A percentile compares a stretch with the other conserved stretches of the same genome.
These are phyloP conservation scores for Hydrolagus affinis DNA, from an alignment of 2,113 vertebrate species.

Conservation along the genomic window DNA sequence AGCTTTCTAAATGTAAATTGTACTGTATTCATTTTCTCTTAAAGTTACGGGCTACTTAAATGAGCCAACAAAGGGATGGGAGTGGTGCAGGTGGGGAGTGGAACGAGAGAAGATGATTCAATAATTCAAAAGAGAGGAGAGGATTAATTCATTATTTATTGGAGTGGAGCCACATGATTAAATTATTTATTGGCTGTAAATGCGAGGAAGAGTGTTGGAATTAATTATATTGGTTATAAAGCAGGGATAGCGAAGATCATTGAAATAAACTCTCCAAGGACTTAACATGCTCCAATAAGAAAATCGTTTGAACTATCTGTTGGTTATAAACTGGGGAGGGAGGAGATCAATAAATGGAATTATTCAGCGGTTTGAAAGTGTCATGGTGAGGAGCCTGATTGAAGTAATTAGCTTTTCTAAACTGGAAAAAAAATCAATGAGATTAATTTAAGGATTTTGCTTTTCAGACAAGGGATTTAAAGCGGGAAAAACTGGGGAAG, in stretches of 20 bases:
- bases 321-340: neutral
- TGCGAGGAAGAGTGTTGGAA: neutral
- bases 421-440: neutral
- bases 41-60: neutral
- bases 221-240: conserved; percentile 8
- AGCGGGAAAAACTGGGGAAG: too few relatives aligned
- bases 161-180: neutral
- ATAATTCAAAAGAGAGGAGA: neutral
- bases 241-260: neutral
- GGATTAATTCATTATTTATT: neutral
- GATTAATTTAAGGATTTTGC: neutral
- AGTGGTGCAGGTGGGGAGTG: too few relatives aligned
- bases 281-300: neutral
- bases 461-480: too few relatives aligned
- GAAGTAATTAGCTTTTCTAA: neutral
- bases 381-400: neutral
- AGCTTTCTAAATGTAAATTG: too few relatives aligned
- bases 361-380: neutral
- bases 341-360: neutral
- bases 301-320: neutral
- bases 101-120: neutral
- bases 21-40: neutral
- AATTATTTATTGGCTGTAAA: conserved; percentile 9
- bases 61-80: neutral
- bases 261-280: neutral